These are phyloP conservation scores for Nipponacmea schrenckii DNA, from an alignment of 2,888 invertebrate species.

Conservation along the genomic window DNA sequence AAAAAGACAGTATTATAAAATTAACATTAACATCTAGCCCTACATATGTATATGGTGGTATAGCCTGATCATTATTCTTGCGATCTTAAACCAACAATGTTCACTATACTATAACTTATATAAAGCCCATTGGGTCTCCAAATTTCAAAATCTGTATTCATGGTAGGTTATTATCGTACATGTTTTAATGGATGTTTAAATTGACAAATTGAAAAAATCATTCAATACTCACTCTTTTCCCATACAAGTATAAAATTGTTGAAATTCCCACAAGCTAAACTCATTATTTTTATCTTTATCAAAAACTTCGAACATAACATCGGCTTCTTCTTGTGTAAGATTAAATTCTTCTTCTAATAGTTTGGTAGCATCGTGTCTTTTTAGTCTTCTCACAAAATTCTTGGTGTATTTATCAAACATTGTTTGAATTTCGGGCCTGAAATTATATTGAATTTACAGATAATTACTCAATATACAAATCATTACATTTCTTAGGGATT, in stretches of 20 bases:
- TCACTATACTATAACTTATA: too few species aligned
- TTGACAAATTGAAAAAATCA: too few species aligned
- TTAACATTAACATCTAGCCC: too few species aligned
- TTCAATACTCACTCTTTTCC: slow-evolving; percentile 46
- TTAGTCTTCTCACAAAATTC: slow-evolving; percentile 47
- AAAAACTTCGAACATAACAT: slow-evolving; percentile 54
- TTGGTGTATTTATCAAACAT: slow-evolving; percentile 56
- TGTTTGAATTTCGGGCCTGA: slow-evolving; percentile 49
- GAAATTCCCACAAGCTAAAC: slow-evolving; percentile 59
- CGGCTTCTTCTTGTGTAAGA: slow-evolving; percentile 39
- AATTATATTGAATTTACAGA: slow-evolving; percentile 14
- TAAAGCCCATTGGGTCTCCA: too few species aligned
- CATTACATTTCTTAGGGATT: too few species aligned
- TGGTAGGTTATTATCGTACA: too few species aligned
- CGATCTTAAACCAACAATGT: too few species aligned
- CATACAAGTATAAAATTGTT: slow-evolving; percentile 51
- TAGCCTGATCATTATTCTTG: too few species aligned
- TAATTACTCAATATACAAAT: not conserved
- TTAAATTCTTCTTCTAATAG: slow-evolving; percentile 52
- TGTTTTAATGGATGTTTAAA: too few species aligned
- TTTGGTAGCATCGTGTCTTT: slow-evolving; percentile 42
- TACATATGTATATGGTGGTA: too few species aligned
- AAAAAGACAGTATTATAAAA: too few species aligned
- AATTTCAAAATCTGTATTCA: too few species aligned
- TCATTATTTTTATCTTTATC: slow-evolving; percentile 52